These are phyloP conservation scores for Chaetorhynchus papuensis DNA, from an alignment of 2,113 vertebrate genomes.

Conservation along the genomic window DNA sequence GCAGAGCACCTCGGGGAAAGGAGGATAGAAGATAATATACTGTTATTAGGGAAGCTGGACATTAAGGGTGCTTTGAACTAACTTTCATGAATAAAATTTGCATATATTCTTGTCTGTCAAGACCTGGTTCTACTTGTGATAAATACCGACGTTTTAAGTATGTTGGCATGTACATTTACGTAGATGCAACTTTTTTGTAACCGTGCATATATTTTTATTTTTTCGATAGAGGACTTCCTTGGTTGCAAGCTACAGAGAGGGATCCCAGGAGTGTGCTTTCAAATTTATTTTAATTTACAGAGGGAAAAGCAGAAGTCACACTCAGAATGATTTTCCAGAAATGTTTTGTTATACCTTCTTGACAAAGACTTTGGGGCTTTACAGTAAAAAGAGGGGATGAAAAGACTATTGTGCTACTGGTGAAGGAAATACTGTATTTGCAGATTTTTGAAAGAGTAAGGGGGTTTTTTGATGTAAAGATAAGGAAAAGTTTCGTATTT, in stretches of 20 bases:
- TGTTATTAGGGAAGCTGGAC: constrained; percentile 25
- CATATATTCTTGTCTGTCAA: not conserved
- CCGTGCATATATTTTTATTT: not conserved
- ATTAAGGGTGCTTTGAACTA: constrained; percentile 25
- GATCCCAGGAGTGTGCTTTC: not conserved
- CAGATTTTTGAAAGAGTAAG: not conserved
- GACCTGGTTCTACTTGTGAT: not conserved
- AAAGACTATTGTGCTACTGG: not conserved
- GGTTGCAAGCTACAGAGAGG: not conserved
- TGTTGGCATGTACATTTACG: constrained; percentile 7
- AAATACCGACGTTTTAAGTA: not conserved
- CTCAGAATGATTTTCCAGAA: not conserved
- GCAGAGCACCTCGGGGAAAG: not conserved
- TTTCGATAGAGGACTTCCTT: not conserved
- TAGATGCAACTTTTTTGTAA: not conserved
- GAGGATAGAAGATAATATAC: not conserved
- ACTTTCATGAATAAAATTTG: constrained; percentile 19
- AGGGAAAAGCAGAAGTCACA: not conserved
- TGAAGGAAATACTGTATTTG: not conserved
- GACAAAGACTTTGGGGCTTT: not conserved
- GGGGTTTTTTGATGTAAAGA: not conserved
- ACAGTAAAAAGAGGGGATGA: not conserved
- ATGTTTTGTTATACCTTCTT: not conserved
- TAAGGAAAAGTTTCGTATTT: not conserved
- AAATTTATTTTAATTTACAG: not conserved